A percentile compares a stretch with the other conserved stretches of the same genome.
phyloP scores from a whole-genome alignment of 2,113 vertebrate genomes.

The Zapornia atra region DNA sequence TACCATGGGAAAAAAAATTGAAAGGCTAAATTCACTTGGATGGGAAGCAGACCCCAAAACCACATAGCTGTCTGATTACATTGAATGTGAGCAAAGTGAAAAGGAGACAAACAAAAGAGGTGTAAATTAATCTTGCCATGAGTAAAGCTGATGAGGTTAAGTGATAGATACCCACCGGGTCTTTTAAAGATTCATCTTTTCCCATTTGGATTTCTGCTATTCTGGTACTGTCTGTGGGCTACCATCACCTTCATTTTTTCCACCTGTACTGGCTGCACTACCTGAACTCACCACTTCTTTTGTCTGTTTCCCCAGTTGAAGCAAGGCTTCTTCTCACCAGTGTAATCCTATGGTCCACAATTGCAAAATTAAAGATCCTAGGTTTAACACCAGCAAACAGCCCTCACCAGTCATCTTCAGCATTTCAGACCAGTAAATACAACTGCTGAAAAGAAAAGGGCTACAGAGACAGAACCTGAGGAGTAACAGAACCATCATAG shows the following conservation, averaged over 20 bases:
- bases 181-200: neutral
- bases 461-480: neutral
- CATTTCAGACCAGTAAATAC: neutral
- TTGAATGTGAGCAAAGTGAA: neutral
- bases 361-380: neutral
- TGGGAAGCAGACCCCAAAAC: neutral
- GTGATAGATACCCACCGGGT: neutral
- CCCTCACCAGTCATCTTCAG: neutral
- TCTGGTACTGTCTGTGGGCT: neutral
- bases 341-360: neutral
- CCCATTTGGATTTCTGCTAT: neutral
- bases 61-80: neutral
- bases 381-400: neutral
- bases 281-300: neutral
- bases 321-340: neutral
- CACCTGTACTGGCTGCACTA: neutral
- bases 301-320: neutral
- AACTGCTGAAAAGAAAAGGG: neutral
- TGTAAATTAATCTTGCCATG: neutral
- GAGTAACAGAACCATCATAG: neutral
- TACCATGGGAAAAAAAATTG: neutral
- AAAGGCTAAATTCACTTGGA: neutral
- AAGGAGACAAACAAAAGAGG: neutral
- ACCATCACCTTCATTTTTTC: neutral
- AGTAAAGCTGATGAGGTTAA: constrained; percentile 4